Base-by-base conservation (phyloP, 2,113 vertebrate genomes). In the Tympanuchus pallidicinctus region DNA sequence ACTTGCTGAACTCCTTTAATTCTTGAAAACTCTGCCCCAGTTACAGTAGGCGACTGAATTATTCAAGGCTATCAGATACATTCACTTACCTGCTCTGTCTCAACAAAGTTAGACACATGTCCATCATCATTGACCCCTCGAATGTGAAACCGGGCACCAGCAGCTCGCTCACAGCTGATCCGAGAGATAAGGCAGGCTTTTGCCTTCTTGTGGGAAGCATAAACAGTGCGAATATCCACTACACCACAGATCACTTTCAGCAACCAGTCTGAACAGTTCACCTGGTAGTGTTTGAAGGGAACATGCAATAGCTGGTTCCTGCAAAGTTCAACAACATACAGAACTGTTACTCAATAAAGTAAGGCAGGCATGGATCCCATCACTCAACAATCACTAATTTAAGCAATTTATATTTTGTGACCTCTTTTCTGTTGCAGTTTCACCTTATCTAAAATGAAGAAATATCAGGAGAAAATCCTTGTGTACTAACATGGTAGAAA, bases 151-250 rank as follows among this genome's bases (percentile, higher is more conserved):
- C 98, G 92, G 16, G 97, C 87, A 1, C 98, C 96, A 1, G 97
- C 97, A 1, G 97, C 97, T 4, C 97, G 96, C 67, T 97, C 98
- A 2, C 98, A 97, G 96, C 98, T 98, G 94, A 98, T 95, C 80
- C 98, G 98, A 3, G 98, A 98, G 92, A 98, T 97, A 92, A 98
- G 98, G 74, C 98, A 98, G 87, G 97, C 98, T 85, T 98, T 98
- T 1, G 97, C 98, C 89, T 98, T 98, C 95, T 98, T 95, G 93
- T 98, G 98, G 6, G 98, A 97, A 36, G 98, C 98, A 2, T 98
- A 98, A 16, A 98, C 95, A 0, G 98, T 98, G 88, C 98, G 98
- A 36, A 98, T 90, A 88, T 98, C 97, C 73, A 98, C 98, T 0
- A 96, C 96, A 0, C 98, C 98, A 50, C 98, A 98, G 66, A 98